Conservation (phyloP, 2,797 vertebrate genomes). For the Antrozous pallidus region DNA sequence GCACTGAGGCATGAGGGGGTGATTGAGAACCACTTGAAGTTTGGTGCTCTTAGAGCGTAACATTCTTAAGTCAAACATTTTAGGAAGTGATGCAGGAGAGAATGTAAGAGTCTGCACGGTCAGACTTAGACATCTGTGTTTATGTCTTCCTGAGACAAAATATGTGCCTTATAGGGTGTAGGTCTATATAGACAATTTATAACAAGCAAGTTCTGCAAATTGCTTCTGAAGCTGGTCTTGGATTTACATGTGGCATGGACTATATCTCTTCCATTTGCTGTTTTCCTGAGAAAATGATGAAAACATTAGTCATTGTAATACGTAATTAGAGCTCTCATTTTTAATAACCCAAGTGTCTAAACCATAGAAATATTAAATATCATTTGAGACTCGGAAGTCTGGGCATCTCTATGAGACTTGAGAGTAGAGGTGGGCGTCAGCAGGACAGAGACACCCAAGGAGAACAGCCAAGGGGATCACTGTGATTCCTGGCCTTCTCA, state of each 20-base stretch:
- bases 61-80: background rate
- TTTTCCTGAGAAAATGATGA: constrained; percentile 43
- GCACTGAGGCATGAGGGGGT: background rate
- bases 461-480: background rate
- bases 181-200: background rate
- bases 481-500: background rate
- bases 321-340: background rate
- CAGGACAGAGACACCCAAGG: background rate
- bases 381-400: background rate
- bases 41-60: background rate
- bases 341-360: background rate
- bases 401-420: background rate
- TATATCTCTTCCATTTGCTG: background rate
- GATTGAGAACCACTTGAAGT: background rate
- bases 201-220: background rate
- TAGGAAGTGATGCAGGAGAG: background rate
- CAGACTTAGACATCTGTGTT: background rate
- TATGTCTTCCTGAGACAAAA: background rate
- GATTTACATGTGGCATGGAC: background rate
- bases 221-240: background rate
- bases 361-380: background rate
- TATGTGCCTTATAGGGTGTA: background rate
- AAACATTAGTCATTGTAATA: background rate
- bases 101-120: background rate
- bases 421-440: background rate